Evolutionary conservation across 2,888 invertebrate genomes (phyloP), one percentile per base, ranked within the genome.

Genomic region (Eumerus sabulonum): DNA sequence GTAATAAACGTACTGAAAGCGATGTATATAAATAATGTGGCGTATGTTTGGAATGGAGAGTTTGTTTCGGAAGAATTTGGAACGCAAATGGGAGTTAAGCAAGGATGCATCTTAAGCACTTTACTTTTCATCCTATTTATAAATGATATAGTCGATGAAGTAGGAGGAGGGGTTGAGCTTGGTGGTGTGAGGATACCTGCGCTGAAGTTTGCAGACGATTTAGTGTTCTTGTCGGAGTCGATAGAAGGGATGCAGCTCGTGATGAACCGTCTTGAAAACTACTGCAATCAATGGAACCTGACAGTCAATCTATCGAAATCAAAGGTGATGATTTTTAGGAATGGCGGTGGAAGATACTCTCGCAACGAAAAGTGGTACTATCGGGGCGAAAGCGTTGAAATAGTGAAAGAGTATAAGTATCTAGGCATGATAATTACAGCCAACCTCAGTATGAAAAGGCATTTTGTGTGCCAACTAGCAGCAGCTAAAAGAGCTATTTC

Each of bases 91-190:
- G 59, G 18, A 1, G 42, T 57, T 0, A 57, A 57, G 19, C 42
- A 44, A 14, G 56, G 56, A 1, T 59, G 47, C 38, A 38, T 59
- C 0, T 36, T 59, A n/a, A 59, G 56, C 13, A 17, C 54, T 4
- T 54, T 54, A 18, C 40, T 40, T 2, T 54, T 54, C n/a, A 38
- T 54, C 18, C 40, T 54, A 11, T 54, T 54, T n/a, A 54, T 54
- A 12, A 54, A 54, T n/a, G 40, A 17, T 17, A 54, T 54, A 17
- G 1, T 11, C 4, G 54, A 54, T 12, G 40, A 4, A 12, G 54
- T 40, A 12, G n/a, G n/a, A 9, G 51, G 36, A 14, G 36, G 51
- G 40, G 17, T 40, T 40, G 40, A 54, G 54, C 17, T 54, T n/a
- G 40, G 12, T 18, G 1, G 18, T 9, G 18, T 12, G 1, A 47